phyloP scores from a whole-genome alignment of 2,113 vertebrate genomes.

The Indicator indicator region DNA sequence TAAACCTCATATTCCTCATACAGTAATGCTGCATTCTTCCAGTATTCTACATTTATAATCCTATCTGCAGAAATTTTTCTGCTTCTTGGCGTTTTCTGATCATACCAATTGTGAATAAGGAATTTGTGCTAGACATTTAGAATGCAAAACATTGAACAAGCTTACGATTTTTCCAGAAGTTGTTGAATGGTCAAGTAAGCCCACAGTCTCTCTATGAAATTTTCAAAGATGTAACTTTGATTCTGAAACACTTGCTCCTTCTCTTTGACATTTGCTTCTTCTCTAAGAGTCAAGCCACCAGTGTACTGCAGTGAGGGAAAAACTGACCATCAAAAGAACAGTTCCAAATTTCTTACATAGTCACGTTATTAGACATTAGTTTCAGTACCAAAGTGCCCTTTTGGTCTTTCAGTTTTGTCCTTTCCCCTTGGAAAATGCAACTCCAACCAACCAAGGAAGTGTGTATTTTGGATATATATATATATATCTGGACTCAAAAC shows the following conservation, averaged over 20 bases:
- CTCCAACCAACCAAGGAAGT: background rate
- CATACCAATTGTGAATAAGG: background rate
- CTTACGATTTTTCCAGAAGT: constrained; percentile 86
- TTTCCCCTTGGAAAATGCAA: background rate
- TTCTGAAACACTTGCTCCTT: constrained; percentile 68
- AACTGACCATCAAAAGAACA: background rate
- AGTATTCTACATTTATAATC: background rate
- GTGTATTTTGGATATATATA: background rate
- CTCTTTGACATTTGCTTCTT: constrained; percentile 45
- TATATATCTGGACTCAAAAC: background rate
- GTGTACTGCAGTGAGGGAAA: constrained; percentile 55
- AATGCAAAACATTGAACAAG: background rate
- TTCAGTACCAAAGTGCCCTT: background rate
- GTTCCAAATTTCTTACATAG: background rate
- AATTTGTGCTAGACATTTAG: background rate
- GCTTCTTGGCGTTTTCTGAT: background rate
- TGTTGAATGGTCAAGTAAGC: constrained; percentile 93
- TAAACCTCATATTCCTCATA: background rate
- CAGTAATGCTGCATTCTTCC: background rate
- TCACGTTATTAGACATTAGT: background rate
- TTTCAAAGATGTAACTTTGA: constrained; percentile 74
- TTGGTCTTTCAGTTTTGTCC: background rate
- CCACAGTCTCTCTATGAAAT: constrained; percentile 89
- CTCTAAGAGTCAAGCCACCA: constrained; percentile 72
- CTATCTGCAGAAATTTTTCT: background rate